Base-by-base conservation (phyloP, 2,797 vertebrate genomes). In the Cryptoblepharus egeriae region DNA sequence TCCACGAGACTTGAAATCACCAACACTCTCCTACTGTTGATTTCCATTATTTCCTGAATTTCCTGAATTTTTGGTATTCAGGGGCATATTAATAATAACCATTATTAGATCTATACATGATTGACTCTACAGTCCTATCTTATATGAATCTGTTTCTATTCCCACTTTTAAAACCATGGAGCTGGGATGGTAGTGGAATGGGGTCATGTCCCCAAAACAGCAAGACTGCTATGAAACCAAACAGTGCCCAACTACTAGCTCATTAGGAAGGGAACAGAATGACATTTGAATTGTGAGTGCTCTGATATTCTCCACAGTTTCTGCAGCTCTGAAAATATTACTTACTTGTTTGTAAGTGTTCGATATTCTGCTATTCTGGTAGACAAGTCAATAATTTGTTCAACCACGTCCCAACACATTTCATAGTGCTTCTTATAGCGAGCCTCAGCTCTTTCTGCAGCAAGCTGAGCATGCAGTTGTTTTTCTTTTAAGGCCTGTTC, bases 321-420 rank as follows among this genome's bases (percentile, higher is more conserved):
- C 35, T 67, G 12, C 12, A 24, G 20, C 8, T 74, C 45, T 69
- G 42, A 28, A 45, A 35, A 68, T 5, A 28, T 30, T 77, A 97
- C 96, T 84, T 96, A 99, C 98, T 97, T 98, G 77, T 94, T 96
- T 35, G 96, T 98, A 88, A 97, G 82, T 24, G 95, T 90, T 57
- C 94, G 95, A 92, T 98, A 98, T 87, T 99, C 97, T 93, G 94
- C 97, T n/a, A 94, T 88, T 93, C 97, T 98, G 68, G 97, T 97
- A 22, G 96, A 95, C 82, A 99, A 92, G 92, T 99, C 98, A 88
- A 98, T 90, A 1, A 99, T 96, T 83, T 99, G 97, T 76, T 94
- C 87, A 85, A 98, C 73, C 86, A 98, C 92, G 85, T 95, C 96
- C 90, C 89, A 93, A 90, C 98, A 99, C 70, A 89, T 64, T n/a